A percentile compares a stretch with the other conserved stretches of the same genome.
Conservation (phyloP, 2,797 vertebrate species). For the Malacoraja senta region DNA sequence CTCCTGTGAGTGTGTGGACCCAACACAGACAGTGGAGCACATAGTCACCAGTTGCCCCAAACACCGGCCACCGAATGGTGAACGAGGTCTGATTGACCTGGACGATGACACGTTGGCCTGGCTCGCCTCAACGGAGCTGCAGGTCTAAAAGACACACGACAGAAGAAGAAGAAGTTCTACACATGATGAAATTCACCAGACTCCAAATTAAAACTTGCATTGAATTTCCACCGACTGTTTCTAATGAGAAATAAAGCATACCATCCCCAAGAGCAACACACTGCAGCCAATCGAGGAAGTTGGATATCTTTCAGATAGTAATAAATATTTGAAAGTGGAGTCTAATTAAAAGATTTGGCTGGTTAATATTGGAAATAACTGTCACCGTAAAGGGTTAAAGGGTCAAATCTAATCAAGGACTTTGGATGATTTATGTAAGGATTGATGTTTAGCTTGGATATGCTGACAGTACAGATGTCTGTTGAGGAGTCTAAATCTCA, state of each 20-base stretch:
- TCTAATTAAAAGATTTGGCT: background rate
- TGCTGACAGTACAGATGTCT: too few species aligned
- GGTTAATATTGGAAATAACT: background rate
- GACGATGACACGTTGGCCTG: too few species aligned
- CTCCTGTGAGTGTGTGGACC: too few species aligned
- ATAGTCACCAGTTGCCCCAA: too few species aligned
- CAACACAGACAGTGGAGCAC: too few species aligned
- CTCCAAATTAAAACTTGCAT: background rate
- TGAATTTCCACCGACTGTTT: constrained; percentile 4
- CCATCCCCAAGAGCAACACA: background rate
- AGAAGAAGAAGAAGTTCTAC: too few species aligned
- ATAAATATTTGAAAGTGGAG: background rate
- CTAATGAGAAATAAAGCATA: constrained; percentile 28
- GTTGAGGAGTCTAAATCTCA: background rate
- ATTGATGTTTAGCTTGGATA: background rate
- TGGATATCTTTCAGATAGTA: background rate
- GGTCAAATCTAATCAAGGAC: background rate
- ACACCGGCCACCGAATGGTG: too few species aligned
- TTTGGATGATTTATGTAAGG: background rate
- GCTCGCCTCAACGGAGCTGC: too few species aligned
- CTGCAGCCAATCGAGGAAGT: background rate
- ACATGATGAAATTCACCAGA: background rate
- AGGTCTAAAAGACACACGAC: too few species aligned
- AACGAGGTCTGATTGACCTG: too few species aligned
- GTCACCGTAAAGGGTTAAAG: background rate